A percentile compares a stretch with the other conserved stretches of the same genome.
Evolutionary conservation across 1,140 invertebrate species (phyloP).

Genomic region (Tribolium castaneum): DNA sequence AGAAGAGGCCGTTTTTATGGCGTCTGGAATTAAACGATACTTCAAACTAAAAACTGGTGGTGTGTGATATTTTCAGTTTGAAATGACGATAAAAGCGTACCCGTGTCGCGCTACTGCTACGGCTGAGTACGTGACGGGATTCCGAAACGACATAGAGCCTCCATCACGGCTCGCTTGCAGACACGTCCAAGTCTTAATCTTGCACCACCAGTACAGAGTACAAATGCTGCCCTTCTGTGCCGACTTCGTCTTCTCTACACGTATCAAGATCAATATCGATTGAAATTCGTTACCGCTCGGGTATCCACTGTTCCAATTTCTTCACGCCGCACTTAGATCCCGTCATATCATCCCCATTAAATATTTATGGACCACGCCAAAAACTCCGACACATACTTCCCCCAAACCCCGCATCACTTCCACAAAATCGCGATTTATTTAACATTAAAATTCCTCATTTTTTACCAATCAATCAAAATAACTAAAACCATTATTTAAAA

Average conservation of each 20-base stretch:
- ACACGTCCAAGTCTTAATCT: slow-evolving; percentile 62
- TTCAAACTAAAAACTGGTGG: slow-evolving; percentile 55
- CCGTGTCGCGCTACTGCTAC: slow-evolving; percentile 59
- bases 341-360: background rate
- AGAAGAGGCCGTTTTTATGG: slow-evolving; percentile 45
- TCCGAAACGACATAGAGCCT: slow-evolving; percentile 51
- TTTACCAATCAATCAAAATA: background rate
- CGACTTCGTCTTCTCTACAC: slow-evolving; percentile 43
- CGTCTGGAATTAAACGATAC: slow-evolving; percentile 49
- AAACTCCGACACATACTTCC: background rate
- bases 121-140: slow-evolving; percentile 58
- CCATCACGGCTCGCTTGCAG: slow-evolving; percentile 53
- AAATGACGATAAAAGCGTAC: slow-evolving; percentile 61
- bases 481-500: background rate
- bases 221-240: slow-evolving; percentile 53
- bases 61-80: slow-evolving; percentile 59
- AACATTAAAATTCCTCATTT: background rate
- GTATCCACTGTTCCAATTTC: slow-evolving; percentile 27
- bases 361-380: background rate
- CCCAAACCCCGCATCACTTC: background rate
- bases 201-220: slow-evolving; percentile 55
- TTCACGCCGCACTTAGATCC: slow-evolving; percentile 10
- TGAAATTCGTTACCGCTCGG: slow-evolving; percentile 41
- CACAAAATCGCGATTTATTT: too few species aligned
- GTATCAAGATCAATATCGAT: slow-evolving; percentile 48